Conservation (phyloP, 2,888 invertebrate genomes). For the Lasioglossum pauxillum region DNA sequence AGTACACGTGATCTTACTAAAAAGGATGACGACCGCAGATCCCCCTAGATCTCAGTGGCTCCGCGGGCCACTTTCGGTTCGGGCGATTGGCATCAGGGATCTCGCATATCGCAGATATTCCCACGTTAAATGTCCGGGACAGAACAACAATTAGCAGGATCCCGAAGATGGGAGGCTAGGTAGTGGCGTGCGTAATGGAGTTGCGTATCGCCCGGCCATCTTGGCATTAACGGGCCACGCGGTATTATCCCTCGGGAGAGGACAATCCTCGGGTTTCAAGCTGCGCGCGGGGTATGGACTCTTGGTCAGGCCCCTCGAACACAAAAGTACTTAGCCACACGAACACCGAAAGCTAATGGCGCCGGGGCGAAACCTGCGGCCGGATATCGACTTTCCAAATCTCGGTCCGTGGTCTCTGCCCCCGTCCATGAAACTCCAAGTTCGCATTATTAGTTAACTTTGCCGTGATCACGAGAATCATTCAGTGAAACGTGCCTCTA, state of each 20-base stretch:
- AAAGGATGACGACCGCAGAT: not conserved
- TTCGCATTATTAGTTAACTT: not conserved
- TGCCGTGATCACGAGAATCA: not conserved
- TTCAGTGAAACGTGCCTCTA: no score
- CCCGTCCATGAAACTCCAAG: not conserved
- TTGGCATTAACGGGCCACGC: constrained; percentile 73
- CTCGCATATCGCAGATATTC: constrained; percentile 56
- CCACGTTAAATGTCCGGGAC: constrained; percentile 62
- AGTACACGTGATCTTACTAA: not conserved
- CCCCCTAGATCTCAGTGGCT: not conserved
- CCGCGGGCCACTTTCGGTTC: constrained; percentile 8
- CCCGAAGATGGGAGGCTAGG: constrained; percentile 52
- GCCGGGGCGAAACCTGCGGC: constrained; percentile 57
- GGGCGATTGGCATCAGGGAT: constrained; percentile 44
- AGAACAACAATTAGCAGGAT: constrained; percentile 68
- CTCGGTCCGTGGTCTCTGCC: not conserved
- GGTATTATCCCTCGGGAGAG: constrained; percentile 72
- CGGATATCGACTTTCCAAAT: constrained; percentile 31
- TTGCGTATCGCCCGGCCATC: constrained; percentile 70
- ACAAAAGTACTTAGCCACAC: constrained; percentile 61
- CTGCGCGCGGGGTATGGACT: constrained; percentile 27
- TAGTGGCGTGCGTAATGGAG: constrained; percentile 61
- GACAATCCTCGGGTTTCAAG: constrained; percentile 59
- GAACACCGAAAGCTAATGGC: constrained; percentile 61
- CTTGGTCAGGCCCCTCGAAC: constrained; percentile 48